Base-by-base conservation (phyloP, 1,140 invertebrate species). In the Hormaphis cornu region DNA sequence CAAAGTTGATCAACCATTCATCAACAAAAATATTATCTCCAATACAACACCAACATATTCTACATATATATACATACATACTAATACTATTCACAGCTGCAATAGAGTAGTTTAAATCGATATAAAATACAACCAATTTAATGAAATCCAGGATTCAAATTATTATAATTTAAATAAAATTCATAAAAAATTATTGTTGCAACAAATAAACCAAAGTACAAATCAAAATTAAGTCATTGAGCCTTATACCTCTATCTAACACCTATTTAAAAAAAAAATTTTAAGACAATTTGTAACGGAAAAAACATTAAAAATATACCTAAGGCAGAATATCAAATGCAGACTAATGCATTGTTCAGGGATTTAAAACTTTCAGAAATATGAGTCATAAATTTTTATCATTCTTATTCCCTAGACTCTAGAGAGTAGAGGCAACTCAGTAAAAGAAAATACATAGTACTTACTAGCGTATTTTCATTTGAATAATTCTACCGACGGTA, bases 361-460 rank as follows among this genome's bases (percentile, higher is more conserved):
- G 58, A 63, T 44, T 63, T 63, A 42, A 44, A 40, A 35, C 28
- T 46, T 6, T n/a, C 37, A 10, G 33, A 37, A 58, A 63, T n/a
- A 0, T 28, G 28, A 63, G 24, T 63, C 40, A 63, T 63, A 63
- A 63, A 46, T 63, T 46, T 46, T 30, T 44, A 42, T 63, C 16
- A 42, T 63, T 63, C 58, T 63, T 63, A 63, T 63, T 63, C 58
- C 40, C 40, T 14, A 46, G 42, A 44, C 6, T n/a, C 18, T 14
- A 7, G 4, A 14, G 58, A 63, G 3, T 14, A 7, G 4, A 14
- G 58, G 46, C 14, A 46, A 30, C 40, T 30, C 7, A 35, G 33
- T 14, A 58, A 58, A 58, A 37, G 54, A 40, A 63, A 63, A 46
- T 44, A 44, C 9, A 63, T 63, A 46, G n/a, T n/a, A 63, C 58